Base-by-base conservation (phyloP, 2,797 vertebrate species). In the Lepus oiostolus region DNA sequence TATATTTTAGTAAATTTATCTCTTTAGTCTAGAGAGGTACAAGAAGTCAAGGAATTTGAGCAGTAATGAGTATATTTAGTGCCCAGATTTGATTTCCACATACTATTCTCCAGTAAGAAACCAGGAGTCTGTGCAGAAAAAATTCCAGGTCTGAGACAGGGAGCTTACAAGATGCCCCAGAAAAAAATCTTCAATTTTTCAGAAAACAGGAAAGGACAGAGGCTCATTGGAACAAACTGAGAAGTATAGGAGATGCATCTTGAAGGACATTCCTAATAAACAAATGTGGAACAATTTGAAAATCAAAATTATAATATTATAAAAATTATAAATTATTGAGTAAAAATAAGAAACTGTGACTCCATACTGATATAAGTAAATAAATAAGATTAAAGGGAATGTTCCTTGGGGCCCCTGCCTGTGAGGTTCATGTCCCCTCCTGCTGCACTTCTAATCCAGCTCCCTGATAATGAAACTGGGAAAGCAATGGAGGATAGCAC, bases 161-260 rank as follows among this genome's bases (percentile, higher is more conserved):
- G 7, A 79, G 94, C 72, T 9, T 38, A 38, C 21, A 65, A 70
- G 26, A 62, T 62, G 26, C 16, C 24, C 50, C 47, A 58, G 54
- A 58, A 14, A 50, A 90, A 92, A 82, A 72, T 86, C 7, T 28
- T 74, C 42, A 28, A 85, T 82, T 86, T 65, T 4, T 22, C 9
- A 28, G 75, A 68, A 90, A 54, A 42, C 54, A 54, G 68, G 50
- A 83, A 82, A 63, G 63, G n/a, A 35, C 77, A 93, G 54, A 89
- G 72, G 54, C 76, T 83, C 74, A 9, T 74, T 24, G 30, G 13
- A 68, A 75, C 35, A 19, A 75, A 16, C 54, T 54, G 24, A 62
- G 58, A 90, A 60, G 63, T 22, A 67, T 47, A 58, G 65, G 74
- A 3, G 30, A 9, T 5, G 2, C 28, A 9, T 32, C 24, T 60